Evolutionary conservation across 1,140 invertebrate genomes (phyloP), one percentile per base, ranked within the genome.

Genomic region (Octopus bimaculoides): DNA sequence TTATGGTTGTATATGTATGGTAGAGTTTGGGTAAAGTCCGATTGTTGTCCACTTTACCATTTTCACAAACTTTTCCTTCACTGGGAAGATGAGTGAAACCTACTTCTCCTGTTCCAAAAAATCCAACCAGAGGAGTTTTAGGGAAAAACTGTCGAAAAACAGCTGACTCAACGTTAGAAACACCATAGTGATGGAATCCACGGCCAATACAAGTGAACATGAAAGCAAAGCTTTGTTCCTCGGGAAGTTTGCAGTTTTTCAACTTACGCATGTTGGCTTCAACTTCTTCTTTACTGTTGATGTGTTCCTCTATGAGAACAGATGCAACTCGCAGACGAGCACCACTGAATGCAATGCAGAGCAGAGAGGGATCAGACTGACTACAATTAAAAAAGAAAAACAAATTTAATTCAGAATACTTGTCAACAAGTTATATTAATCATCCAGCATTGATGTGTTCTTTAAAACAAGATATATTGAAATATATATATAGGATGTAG

Each of bases 41-140:
- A 14, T 54, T 69, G 14, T 52, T 54, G 75, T 41, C 8, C 3
- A 41, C 6, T 54, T 56, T 41, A 77, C 53, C 55, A 6, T 55
- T 75, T 6, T 78, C 71, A 12, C 14, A 55, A 5, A 54, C 17
- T 20, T 20, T 55, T 56, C 10, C 74, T 75, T 82, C 83, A 76
- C 86, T 81, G 52, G 86, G 84, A n/a, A 90, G 81, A 82, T 85
- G 88, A 76, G 89, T 85, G 77, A 88, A 87, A 9, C 93, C 93
- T 78, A 92, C 91, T 87, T 93, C 93, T 52, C 93, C 93, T 82
- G 91, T 90, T 4, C 93, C 93, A 86, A 92, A 93, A 82, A 92
- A 89, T 2, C 93, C 93, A 75, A 93, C 84, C 4, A 94, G 82
- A 9, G 92, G 91, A 41, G 92, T 90, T 20, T 89, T 87, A 0